These are phyloP conservation scores for Koerneria pararmatus DNA, from an alignment of 2,888 invertebrate genomes.

Conservation along the genomic window DNA sequence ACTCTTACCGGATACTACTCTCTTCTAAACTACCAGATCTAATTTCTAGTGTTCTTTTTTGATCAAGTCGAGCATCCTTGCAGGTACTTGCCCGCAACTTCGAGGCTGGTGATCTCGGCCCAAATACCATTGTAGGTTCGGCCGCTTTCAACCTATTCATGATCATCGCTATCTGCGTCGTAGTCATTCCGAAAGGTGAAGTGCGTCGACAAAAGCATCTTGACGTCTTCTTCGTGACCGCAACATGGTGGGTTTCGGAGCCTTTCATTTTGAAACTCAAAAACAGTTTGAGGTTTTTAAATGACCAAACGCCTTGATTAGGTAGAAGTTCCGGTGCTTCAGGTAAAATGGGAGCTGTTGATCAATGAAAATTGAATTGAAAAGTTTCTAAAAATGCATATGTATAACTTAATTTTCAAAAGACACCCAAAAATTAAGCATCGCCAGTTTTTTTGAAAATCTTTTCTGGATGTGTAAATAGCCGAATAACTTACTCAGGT, in stretches of 20 bases:
- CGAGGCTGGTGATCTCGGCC: slow-evolving; percentile 91
- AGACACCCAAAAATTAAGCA: too few relatives aligned
- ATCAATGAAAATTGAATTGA: too few relatives aligned
- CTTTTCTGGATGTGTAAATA: too few relatives aligned
- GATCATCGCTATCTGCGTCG: slow-evolving; percentile 89
- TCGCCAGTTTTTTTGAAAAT: too few relatives aligned
- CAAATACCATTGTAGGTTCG: slow-evolving; percentile 95
- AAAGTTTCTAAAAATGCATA: too few relatives aligned
- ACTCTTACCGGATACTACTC: too few relatives aligned
- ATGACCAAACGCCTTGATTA: too few relatives aligned
- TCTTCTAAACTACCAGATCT: neutral
- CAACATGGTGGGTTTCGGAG: slow-evolving; percentile 75
- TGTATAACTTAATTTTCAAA: too few relatives aligned
- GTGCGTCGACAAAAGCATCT: slow-evolving; percentile 58
- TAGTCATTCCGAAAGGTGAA: slow-evolving; percentile 54
- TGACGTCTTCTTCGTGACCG: slow-evolving; percentile 93
- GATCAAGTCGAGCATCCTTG: slow-evolving; percentile 3
- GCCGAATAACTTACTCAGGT: too few relatives aligned
- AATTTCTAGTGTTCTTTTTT: neutral
- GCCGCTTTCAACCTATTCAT: slow-evolving; percentile 98
- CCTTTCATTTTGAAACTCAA: neutral
- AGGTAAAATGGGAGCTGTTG: too few relatives aligned
- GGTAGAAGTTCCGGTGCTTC: too few relatives aligned
- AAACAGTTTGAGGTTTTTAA: too few relatives aligned
- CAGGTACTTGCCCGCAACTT: slow-evolving; percentile 75